A percentile compares a stretch with the other conserved stretches of the same genome.
Conservation (phyloP, 2,797 vertebrate genomes). For the Enteromius trimaculatus region DNA sequence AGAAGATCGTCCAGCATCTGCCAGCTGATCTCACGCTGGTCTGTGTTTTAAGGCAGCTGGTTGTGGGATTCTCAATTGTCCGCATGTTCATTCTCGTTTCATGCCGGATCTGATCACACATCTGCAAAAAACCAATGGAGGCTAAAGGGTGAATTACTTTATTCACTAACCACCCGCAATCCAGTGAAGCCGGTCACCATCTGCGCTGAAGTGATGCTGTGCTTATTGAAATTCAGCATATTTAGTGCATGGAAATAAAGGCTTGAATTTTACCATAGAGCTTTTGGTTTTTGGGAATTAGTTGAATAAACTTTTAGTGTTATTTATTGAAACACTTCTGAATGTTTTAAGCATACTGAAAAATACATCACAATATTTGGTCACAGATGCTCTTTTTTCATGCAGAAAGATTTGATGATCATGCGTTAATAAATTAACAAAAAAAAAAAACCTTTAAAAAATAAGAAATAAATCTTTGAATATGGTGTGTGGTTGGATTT, state of each 20-base stretch:
- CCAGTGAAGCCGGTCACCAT: neutral
- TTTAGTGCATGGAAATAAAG: conserved; percentile 8
- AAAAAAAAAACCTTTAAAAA: neutral
- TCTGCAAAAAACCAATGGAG: neutral
- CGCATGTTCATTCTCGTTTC: neutral
- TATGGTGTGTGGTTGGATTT: neutral
- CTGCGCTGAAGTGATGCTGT: neutral
- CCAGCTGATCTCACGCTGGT: conserved; percentile 65
- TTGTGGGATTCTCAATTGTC: conserved; percentile 6
- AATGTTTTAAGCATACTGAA: neutral
- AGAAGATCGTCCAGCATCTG: conserved; percentile 46
- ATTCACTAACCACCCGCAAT: neutral
- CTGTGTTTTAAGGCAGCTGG: conserved; percentile 23
- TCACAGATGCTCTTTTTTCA: neutral
- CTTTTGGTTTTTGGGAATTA: neutral
- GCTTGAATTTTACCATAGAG: too few relatives aligned
- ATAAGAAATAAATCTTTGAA: neutral
- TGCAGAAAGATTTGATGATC: neutral
- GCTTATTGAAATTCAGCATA: neutral
- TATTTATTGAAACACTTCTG: neutral
- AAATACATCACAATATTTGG: neutral
- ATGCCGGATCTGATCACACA: conserved; percentile 6
- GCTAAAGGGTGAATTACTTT: conserved; percentile 5
- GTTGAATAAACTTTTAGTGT: neutral
- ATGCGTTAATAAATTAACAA: neutral